A percentile compares a stretch with the other conserved stretches of the same genome.
Conservation (phyloP, 2,113 vertebrate genomes). For the Anseranas semipalmata region DNA sequence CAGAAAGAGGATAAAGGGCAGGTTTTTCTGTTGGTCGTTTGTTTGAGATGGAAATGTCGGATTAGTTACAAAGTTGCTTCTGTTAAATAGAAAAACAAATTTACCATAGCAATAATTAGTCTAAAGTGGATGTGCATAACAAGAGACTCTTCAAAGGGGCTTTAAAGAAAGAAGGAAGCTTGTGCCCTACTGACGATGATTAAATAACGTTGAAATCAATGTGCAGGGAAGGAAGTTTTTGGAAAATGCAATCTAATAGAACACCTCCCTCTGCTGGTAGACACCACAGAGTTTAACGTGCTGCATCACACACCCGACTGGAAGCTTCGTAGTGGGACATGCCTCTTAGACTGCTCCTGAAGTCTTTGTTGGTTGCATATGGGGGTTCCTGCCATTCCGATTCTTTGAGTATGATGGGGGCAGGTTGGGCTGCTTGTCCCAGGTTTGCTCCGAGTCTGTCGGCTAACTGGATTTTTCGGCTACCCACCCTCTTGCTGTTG, state of each 20-base stretch:
- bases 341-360: neutral
- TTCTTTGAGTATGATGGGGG: neutral
- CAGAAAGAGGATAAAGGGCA: neutral
- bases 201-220: neutral
- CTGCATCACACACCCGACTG: neutral
- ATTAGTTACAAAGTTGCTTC: neutral
- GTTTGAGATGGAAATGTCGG: neutral
- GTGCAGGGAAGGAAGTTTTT: neutral
- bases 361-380: neutral
- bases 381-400: neutral
- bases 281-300: neutral
- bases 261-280: slow-evolving; percentile 38
- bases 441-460: neutral
- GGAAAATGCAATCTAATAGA: neutral
- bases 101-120: neutral
- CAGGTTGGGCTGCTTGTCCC: neutral
- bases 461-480: neutral
- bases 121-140: neutral
- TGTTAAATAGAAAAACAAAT: neutral
- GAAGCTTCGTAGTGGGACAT: neutral
- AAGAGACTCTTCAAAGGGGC: neutral
- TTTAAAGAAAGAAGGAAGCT: neutral
- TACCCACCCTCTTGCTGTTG: neutral
- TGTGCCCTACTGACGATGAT: neutral
- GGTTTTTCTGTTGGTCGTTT: neutral